A percentile compares a stretch with the other conserved stretches of the same genome.
phyloP scores from a whole-genome alignment of 2,113 vertebrate genomes.

The Malaclemys terrapin region DNA sequence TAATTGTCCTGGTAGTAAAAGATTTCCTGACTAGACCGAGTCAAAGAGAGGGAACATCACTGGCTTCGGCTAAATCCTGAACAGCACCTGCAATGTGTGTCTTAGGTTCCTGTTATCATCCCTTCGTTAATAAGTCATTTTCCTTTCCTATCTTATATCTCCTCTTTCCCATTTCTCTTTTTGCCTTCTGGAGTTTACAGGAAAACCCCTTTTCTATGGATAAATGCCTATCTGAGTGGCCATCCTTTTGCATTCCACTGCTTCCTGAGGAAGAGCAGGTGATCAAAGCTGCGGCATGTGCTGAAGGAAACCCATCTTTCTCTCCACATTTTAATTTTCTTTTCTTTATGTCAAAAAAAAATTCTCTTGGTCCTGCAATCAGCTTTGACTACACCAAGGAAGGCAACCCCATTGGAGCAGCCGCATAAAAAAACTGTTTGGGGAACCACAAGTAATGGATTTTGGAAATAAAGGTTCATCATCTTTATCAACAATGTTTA shows the following conservation, averaged over 20 bases:
- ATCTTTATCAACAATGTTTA: background rate
- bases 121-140: background rate
- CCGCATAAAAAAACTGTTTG: background rate
- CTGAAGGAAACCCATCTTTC: background rate
- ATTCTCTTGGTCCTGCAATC: background rate
- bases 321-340: background rate
- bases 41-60: background rate
- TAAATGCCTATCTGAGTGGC: background rate
- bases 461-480: background rate
- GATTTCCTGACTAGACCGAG: background rate
- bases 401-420: background rate
- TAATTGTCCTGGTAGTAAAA: background rate
- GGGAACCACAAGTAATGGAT: background rate
- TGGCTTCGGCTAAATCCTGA: background rate
- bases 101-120: background rate
- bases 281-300: background rate
- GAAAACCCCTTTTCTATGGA: background rate
- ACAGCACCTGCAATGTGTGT: background rate
- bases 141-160: background rate
- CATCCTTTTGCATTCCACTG: background rate
- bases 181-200: background rate
- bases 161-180: background rate
- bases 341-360: background rate
- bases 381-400: background rate
- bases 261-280: background rate